Evolutionary conservation across 2,113 vertebrate genomes (phyloP).

Genomic region (Xiphias gladius): DNA sequence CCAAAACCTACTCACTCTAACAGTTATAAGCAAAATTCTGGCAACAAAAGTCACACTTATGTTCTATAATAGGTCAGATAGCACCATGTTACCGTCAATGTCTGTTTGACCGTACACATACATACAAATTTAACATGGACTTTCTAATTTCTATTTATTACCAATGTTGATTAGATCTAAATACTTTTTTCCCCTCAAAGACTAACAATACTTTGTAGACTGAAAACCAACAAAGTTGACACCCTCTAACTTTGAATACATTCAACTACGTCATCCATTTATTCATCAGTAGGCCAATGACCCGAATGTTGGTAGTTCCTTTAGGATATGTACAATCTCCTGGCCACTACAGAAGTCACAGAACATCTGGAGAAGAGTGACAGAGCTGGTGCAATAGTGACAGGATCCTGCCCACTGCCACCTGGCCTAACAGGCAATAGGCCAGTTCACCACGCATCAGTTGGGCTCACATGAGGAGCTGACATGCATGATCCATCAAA

Average conservation of each 20-base stretch:
- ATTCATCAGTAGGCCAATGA: background rate
- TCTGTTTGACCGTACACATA: background rate
- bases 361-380: constrained; percentile 65
- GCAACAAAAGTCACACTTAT: background rate
- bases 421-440: constrained; percentile 59
- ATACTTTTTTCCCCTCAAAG: background rate
- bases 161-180: background rate
- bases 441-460: constrained; percentile 40
- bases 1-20: constrained; percentile 1
- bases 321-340: background rate
- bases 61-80: background rate
- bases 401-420: constrained; percentile 51
- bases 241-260: background rate
- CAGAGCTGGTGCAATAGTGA: constrained; percentile 29
- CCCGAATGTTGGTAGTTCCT: background rate
- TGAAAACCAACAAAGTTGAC: background rate
- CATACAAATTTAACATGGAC: background rate
- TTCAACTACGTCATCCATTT: background rate
- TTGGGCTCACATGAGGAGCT: constrained; percentile 50
- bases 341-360: constrained; percentile 27
- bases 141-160: background rate
- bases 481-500: constrained; percentile 68
- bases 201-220: background rate
- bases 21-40: background rate
- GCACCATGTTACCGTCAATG: background rate